phyloP scores from a whole-genome alignment of 2,888 invertebrate species.

The Trissolcus japonicus region DNA sequence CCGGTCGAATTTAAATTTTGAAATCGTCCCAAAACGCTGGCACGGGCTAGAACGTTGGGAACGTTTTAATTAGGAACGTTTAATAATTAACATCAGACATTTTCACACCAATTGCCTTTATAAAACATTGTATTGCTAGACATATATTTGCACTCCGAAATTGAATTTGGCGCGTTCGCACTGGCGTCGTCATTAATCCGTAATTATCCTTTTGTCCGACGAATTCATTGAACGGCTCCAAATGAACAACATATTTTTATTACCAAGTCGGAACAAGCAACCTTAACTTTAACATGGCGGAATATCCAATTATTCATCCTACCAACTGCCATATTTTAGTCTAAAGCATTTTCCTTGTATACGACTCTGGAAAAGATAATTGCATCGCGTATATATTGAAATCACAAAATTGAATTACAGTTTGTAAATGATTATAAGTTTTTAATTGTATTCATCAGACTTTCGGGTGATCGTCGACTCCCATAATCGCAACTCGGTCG shows the following conservation, averaged over 20 bases:
- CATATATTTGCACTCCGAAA: constrained; percentile 10
- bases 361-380: constrained; percentile 24
- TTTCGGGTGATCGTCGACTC: no score
- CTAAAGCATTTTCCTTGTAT: constrained; percentile 17
- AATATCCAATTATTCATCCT: constrained; percentile 36
- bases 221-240: constrained; percentile 22
- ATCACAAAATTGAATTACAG: constrained; percentile 40
- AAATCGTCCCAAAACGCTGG: constrained; percentile 15
- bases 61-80: constrained; percentile 30
- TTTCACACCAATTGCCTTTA: constrained; percentile 40
- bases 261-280: constrained; percentile 18
- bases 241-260: constrained; percentile 26
- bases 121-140: constrained; percentile 26
- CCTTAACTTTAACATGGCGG: constrained; percentile 31
- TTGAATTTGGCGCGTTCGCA: constrained; percentile 25
- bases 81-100: constrained; percentile 31
- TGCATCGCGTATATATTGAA: constrained; percentile 26
- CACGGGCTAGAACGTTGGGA: constrained; percentile 15
- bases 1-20: constrained; percentile 38
- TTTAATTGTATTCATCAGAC: constrained; percentile 26
- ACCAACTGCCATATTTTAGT: constrained; percentile 12
- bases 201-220: constrained; percentile 21
- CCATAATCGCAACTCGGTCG: no score
- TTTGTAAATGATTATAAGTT: constrained; percentile 31
- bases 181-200: constrained; percentile 24